Evolutionary conservation across 2,888 invertebrate genomes (phyloP).

Genomic region (Rhorus exstirpatorius): DNA sequence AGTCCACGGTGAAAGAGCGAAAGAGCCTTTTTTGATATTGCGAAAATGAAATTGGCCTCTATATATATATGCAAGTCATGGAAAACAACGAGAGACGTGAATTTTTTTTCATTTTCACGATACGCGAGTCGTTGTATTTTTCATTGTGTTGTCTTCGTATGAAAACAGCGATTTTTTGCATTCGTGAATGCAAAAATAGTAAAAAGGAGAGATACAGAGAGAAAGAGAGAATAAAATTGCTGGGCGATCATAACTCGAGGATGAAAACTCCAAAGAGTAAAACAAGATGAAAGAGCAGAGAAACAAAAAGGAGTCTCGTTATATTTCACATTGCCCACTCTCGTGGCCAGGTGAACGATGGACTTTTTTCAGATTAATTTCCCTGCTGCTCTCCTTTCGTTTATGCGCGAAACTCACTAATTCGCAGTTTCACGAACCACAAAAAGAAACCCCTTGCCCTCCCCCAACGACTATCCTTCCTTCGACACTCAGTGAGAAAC

Average conservation of each 20-base stretch:
- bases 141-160: constrained; percentile 7
- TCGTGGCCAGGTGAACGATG: constrained; percentile 33
- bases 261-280: constrained; percentile 20
- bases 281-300: constrained; percentile 10
- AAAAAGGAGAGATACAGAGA: constrained; percentile 7
- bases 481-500: constrained; percentile 22
- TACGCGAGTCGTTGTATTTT: constrained; percentile 33
- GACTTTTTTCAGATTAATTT: constrained; percentile 57
- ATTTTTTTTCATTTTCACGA: constrained; percentile 3
- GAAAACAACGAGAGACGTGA: not conserved
- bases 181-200: constrained; percentile 24
- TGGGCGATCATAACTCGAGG: constrained; percentile 17
- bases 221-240: not conserved
- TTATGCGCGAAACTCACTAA: constrained; percentile 24
- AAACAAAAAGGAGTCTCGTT: constrained; percentile 41
- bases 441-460: not conserved
- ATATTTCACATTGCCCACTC: constrained; percentile 46
- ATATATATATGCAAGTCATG: not conserved
- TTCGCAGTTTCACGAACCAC: constrained; percentile 52
- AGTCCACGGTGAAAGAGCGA: constrained; percentile 6
- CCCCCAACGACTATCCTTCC: constrained; percentile 30
- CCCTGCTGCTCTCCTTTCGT: constrained; percentile 20
- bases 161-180: constrained; percentile 49
- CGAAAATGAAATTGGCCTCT: constrained; percentile 55
- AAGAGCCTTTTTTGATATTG: constrained; percentile 50